phyloP scores from a whole-genome alignment of 2,888 invertebrate genomes.

The Drosophila vallismaia region DNA sequence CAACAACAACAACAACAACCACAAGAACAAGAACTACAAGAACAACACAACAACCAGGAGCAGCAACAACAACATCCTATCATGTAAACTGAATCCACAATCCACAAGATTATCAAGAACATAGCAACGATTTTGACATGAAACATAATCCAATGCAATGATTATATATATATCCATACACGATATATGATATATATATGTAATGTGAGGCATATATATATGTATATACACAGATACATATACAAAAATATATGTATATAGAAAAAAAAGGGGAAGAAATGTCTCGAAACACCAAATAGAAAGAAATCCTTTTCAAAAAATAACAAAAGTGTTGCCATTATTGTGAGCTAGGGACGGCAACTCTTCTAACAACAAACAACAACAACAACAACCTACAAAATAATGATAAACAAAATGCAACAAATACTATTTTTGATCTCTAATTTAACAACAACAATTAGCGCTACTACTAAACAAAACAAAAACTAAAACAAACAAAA shows the following conservation, averaged over 20 bases:
- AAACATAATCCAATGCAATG: too few species aligned
- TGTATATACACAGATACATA: background rate
- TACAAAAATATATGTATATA: slow-evolving; percentile 4
- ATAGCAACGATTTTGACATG: slow-evolving; percentile 27
- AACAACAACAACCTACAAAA: slow-evolving; percentile 29
- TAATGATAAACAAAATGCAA: slow-evolving; percentile 60
- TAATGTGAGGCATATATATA: slow-evolving; percentile 1
- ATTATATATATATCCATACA: background rate
- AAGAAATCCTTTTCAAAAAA: slow-evolving; percentile 30
- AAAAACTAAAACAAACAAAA: slow-evolving; percentile 28
- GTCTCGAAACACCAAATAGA: slow-evolving; percentile 38
- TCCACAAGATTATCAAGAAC: slow-evolving; percentile 4
- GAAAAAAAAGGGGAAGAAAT: slow-evolving; percentile 4
- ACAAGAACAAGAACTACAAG: background rate
- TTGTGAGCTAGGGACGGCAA: slow-evolving; percentile 33
- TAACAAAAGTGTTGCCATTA: slow-evolving; percentile 24
- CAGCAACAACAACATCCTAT: slow-evolving; percentile 38
- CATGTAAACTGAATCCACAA: background rate
- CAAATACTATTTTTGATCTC: slow-evolving; percentile 75
- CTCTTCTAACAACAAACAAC: slow-evolving; percentile 6
- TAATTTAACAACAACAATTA: slow-evolving; percentile 62
- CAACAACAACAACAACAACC: slow-evolving; percentile 36
- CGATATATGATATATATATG: background rate
- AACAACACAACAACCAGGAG: slow-evolving; percentile 22
- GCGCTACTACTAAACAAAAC: slow-evolving; percentile 63